phyloP scores from a whole-genome alignment of 2,113 vertebrate genomes.

The Polyodon spathula region DNA sequence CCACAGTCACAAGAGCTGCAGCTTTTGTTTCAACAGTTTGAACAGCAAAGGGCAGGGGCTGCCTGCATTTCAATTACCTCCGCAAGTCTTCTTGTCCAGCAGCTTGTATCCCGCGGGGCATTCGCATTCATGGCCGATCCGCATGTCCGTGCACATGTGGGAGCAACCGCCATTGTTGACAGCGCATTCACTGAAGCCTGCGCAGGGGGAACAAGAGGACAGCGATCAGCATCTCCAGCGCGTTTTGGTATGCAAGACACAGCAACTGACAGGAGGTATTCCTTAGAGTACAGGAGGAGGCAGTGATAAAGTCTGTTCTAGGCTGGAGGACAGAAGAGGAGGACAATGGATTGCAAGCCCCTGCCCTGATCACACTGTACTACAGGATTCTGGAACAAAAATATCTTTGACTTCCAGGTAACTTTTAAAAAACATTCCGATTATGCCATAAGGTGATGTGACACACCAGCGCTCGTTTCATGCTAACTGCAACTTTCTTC shows the following conservation, averaged over 20 bases:
- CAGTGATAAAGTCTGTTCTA: conserved; percentile 15
- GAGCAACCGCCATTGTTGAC: conserved; percentile 91
- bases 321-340: no score
- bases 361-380: no score
- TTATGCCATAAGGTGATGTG: no score
- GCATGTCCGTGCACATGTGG: conserved; percentile 85
- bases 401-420: no score
- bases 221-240: conserved; percentile 16
- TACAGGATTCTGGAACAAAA: no score
- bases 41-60: conserved; percentile 32
- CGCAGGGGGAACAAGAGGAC: conserved; percentile 18
- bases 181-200: conserved; percentile 68
- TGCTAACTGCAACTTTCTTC: neutral
- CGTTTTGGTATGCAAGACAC: conserved; percentile 46
- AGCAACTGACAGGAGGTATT: neutral
- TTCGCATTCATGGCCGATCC: conserved; percentile 81
- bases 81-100: conserved; percentile 91
- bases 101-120: conserved; percentile 88
- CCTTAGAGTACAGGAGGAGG: neutral
- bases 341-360: no score
- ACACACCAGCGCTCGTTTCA: neutral
- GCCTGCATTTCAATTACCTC: conserved; percentile 66
- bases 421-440: no score
- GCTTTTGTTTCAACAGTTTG: conserved; percentile 16
- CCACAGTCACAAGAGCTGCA: neutral